Evolutionary conservation across 2,888 invertebrate genomes (phyloP).

Genomic region (Stratiomys singularior): DNA sequence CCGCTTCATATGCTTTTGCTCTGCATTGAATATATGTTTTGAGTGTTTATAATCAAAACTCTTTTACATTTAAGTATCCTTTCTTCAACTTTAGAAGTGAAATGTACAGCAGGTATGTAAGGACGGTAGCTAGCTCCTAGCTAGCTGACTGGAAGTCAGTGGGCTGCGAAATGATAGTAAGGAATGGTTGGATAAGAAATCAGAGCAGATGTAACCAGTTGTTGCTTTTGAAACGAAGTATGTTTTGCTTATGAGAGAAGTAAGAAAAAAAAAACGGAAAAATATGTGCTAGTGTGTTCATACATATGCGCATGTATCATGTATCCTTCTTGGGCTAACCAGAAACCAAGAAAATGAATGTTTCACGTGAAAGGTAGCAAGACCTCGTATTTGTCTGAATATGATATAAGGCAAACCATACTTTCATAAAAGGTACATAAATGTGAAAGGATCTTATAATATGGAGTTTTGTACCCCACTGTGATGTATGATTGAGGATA

Average conservation of each 20-base stretch:
- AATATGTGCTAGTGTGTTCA: too few species aligned
- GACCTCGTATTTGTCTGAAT: slow-evolving; percentile 29
- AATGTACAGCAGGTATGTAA: background rate
- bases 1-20: background rate
- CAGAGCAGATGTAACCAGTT: background rate
- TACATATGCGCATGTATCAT: background rate
- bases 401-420: slow-evolving; percentile 12
- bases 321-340: background rate
- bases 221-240: background rate
- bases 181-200: background rate
- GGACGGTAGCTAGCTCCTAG: too few species aligned
- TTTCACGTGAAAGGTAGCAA: background rate
- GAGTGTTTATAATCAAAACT: slow-evolving; percentile 44
- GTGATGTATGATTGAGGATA: slow-evolving; percentile 7
- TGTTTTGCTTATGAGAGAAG: slow-evolving; percentile 11
- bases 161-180: background rate
- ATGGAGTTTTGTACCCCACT: background rate
- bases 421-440: slow-evolving; percentile 32
- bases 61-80: slow-evolving; percentile 30
- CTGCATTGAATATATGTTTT: slow-evolving; percentile 2
- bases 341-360: background rate
- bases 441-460: background rate
- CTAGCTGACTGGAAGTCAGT: too few species aligned
- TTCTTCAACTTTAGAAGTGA: background rate
- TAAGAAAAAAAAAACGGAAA: slow-evolving; percentile 8